A percentile compares a stretch with the other conserved stretches of the same genome.
phyloP scores from a whole-genome alignment of 23 tunicate species.

The Halocynthia aurantium region DNA sequence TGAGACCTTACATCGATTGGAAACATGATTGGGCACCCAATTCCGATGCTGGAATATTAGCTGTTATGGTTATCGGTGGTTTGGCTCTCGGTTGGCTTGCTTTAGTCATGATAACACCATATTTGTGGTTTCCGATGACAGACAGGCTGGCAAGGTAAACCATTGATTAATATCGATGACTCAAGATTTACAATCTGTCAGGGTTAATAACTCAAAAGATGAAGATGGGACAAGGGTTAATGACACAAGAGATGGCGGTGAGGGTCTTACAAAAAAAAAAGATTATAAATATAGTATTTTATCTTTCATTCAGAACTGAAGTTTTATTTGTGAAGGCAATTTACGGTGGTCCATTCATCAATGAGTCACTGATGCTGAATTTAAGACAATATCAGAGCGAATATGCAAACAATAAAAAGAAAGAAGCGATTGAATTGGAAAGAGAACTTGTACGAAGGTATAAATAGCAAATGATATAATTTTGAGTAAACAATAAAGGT shows the following conservation, averaged over 20 bases:
- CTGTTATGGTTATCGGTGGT: conserved; percentile 40
- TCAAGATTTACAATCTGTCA: no score
- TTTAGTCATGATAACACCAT: conserved; percentile 27
- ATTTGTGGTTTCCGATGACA: conserved; percentile 39
- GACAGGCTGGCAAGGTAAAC: conserved; percentile 55
- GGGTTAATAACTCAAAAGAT: no score
- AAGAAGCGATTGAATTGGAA: conserved; percentile 34
- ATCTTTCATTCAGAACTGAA: conserved; percentile 47
- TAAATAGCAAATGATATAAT: conserved; percentile 12
- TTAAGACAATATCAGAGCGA: conserved; percentile 54
- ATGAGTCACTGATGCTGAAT: conserved; percentile 60
- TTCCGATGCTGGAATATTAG: background rate
- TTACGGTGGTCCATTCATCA: conserved; percentile 63
- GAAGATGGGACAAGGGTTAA: no score
- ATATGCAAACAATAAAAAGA: conserved; percentile 32
- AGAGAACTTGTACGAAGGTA: conserved; percentile 13
- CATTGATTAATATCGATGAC: no score
- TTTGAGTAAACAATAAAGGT: background rate
- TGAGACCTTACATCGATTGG: conserved; percentile 47
- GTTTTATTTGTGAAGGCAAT: conserved; percentile 66
- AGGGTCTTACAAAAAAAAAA: no score
- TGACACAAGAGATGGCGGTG: no score
- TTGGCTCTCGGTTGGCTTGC: conserved; percentile 51
- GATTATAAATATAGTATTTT: no score
- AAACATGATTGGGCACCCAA: background rate